Percentiles rank a stretch among this genome's conserved stretches.
phyloP scores from a whole-genome alignment of 2,797 vertebrate genomes.

The Brotula barbata region DNA sequence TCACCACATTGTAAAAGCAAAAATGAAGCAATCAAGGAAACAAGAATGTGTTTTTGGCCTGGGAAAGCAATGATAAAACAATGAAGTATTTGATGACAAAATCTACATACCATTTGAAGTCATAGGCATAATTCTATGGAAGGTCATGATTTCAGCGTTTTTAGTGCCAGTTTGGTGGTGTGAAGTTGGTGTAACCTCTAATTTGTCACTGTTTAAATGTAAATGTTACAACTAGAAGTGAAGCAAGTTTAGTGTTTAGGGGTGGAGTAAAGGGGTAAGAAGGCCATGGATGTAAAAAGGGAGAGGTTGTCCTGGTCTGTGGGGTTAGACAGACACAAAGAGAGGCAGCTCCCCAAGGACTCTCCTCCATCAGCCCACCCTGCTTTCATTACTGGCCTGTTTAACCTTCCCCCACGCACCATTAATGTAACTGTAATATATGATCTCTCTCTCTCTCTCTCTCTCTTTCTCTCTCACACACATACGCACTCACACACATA shows the following conservation, averaged over 20 bases:
- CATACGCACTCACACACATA: constrained; percentile 1
- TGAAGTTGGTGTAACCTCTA: background rate
- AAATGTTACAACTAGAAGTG: constrained; percentile 6
- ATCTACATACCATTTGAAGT: no score
- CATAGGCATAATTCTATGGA: no score
- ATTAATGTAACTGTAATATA: constrained; percentile 63
- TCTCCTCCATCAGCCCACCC: constrained; percentile 60
- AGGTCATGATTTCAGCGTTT: constrained; percentile 1
- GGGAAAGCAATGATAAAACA: no score
- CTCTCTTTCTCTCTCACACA: background rate
- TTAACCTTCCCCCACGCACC: constrained; percentile 60
- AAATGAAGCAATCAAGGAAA: no score
- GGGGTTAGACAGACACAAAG: constrained; percentile 67
- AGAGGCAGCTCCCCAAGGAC: constrained; percentile 64
- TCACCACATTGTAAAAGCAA: no score
- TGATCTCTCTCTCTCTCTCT: constrained; percentile 12
- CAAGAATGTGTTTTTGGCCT: no score
- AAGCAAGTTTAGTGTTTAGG: background rate
- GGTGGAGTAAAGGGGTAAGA: constrained; percentile 4
- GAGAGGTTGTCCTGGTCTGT: constrained; percentile 44
- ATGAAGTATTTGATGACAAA: no score
- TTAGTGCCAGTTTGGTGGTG: background rate
- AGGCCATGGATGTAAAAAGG: constrained; percentile 13
- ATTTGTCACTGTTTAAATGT: background rate
- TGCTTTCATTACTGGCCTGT: constrained; percentile 67